phyloP scores from a whole-genome alignment of 2,797 vertebrate genomes.

The Nyctibius grandis region DNA sequence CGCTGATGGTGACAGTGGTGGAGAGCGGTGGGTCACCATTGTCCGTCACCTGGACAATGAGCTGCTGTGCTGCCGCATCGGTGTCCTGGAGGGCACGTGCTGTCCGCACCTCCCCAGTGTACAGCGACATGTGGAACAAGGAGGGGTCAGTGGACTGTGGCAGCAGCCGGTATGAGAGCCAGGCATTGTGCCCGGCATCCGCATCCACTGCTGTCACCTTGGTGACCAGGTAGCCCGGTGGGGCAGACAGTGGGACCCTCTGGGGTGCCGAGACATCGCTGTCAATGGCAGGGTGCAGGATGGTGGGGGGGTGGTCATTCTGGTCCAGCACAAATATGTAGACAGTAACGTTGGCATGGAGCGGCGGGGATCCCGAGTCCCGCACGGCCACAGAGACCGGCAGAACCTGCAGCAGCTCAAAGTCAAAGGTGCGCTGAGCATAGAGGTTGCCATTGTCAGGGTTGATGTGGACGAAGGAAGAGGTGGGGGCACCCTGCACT shows the following conservation, averaged over 20 bases:
- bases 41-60: slow-evolving; percentile 85
- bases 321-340: slow-evolving; percentile 91
- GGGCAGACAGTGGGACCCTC: slow-evolving; percentile 80
- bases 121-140: slow-evolving; percentile 84
- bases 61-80: slow-evolving; percentile 79
- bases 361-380: slow-evolving; percentile 83
- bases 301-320: slow-evolving; percentile 89
- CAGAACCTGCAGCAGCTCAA: slow-evolving; percentile 88
- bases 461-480: slow-evolving; percentile 91
- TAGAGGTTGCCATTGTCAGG: slow-evolving; percentile 88
- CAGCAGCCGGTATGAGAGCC: slow-evolving; percentile 88
- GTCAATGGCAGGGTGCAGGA: slow-evolving; percentile 82
- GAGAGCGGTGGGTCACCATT: slow-evolving; percentile 86
- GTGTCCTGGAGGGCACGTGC: slow-evolving; percentile 81
- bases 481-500: slow-evolving; percentile 80
- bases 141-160: slow-evolving; percentile 81
- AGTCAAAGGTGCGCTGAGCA: slow-evolving; percentile 90
- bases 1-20: slow-evolving; percentile 80
- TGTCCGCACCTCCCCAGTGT: slow-evolving; percentile 88
- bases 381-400: slow-evolving; percentile 84
- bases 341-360: slow-evolving; percentile 83
- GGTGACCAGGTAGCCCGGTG: slow-evolving; percentile 83
- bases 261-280: slow-evolving; percentile 76
- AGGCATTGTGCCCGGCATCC: slow-evolving; percentile 93
- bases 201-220: slow-evolving; percentile 93